Percentiles rank a stretch among this genome's conserved stretches.
These are phyloP conservation scores for Gymnoscopelus braueri DNA, from an alignment of 2,797 vertebrate genomes.

Conservation along the genomic window DNA sequence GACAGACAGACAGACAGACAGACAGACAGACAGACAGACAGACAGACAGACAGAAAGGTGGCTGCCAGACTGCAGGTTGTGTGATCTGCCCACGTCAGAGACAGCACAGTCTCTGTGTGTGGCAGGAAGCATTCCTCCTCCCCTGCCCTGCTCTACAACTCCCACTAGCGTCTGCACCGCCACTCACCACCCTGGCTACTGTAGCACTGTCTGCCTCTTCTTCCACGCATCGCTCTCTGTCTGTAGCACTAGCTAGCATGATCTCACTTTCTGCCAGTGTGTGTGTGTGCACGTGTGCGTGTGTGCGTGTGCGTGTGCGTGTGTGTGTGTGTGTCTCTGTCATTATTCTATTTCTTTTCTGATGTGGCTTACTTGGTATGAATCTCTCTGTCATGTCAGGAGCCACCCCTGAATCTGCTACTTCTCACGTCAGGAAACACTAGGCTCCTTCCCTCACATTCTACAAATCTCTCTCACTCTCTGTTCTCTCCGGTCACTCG, in stretches of 20 bases:
- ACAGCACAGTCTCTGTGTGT: constrained; percentile 56
- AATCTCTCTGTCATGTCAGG: no score
- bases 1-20: constrained; percentile 9
- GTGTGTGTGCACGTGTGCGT: no score
- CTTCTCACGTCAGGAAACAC: no score
- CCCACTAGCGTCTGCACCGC: constrained; percentile 38
- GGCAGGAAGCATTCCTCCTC: constrained; percentile 66
- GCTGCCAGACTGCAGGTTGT: constrained; percentile 67
- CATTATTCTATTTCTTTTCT: no score
- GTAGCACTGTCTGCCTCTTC: background rate
- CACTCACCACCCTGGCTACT: constrained; percentile 15
- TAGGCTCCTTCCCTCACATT: background rate
- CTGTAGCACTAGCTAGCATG: background rate
- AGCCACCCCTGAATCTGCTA: no score
- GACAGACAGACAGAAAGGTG: constrained; percentile 9
- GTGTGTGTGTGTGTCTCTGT: no score
- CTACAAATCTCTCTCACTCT: background rate
- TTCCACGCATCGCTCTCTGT: background rate
- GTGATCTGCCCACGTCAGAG: constrained; percentile 67
- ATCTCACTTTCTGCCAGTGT: background rate
- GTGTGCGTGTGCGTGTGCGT: no score
- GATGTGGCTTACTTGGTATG: no score
- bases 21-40: constrained; percentile 18
- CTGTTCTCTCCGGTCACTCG: background rate
- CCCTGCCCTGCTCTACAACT: constrained; percentile 51